Evolutionary conservation across 2,113 vertebrate species (phyloP), one percentile per base, ranked within the genome.

Genomic region (Coreoperca whiteheadi): DNA sequence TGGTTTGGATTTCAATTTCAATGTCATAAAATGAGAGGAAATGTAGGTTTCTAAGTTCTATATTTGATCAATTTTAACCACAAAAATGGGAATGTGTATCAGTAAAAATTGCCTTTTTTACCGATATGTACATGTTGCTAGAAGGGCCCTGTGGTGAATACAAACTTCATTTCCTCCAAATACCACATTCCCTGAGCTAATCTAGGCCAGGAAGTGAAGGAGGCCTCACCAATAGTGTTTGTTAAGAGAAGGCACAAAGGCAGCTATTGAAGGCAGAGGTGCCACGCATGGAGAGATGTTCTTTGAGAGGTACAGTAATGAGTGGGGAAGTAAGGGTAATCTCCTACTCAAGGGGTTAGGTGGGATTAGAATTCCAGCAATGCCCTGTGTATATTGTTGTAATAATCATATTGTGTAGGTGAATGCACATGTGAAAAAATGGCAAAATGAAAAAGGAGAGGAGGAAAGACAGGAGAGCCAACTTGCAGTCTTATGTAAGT

Each of bases 221-320:
- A 85, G 87, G 89, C 93, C 79, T 88, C 87, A 54, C 73, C 70
- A 61, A 81, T 83, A 71, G 80, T 87, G 91, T 93, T 93, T 92
- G 84, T 85, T 87, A 83, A 86, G 79, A 67, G 77, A 85, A 88
- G 79, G 76, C 85, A 95, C 93, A 95, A 93, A 93, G 89, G 86
- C 77, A 9, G 77, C 89, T 82, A 94, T 93, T 94, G 90, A 93
- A 87, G 66, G 85, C 63, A 77, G 88, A 83, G 75, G 85, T 87
- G 66, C 86, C 87, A 88, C 2, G 57, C 76, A 63, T 85, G 39
- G 79, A 88, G 80, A 84, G 61, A 82, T 73, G 82, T 82, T 81
- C 76, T 84, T 84, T 84, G 51, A 84, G 69, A 90, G 70, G 85
- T 70, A 77, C 69, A 57, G 65, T 57, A 77, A 90, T 91, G 61